phyloP scores from a whole-genome alignment of 2,888 invertebrate species.

The Aleiodes alternator region DNA sequence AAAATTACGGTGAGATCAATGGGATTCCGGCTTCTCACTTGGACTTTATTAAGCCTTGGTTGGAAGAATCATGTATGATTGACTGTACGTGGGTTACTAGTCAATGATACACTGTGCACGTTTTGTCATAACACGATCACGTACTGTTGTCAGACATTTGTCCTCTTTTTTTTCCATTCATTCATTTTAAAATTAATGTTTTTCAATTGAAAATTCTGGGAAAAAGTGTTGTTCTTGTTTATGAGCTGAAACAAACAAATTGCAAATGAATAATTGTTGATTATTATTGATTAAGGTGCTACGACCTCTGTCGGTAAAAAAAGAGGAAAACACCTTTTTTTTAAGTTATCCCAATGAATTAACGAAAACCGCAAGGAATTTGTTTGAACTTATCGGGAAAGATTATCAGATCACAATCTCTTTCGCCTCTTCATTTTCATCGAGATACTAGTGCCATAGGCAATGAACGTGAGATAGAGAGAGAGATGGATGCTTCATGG shows the following conservation, averaged over 20 bases:
- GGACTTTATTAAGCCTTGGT: conserved; percentile 12
- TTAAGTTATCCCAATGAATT: no score
- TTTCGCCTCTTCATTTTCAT: no score
- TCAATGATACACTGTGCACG: conserved; percentile 41
- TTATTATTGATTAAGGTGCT: no score
- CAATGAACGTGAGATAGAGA: no score
- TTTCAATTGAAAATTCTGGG: not conserved
- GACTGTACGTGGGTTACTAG: conserved; percentile 18
- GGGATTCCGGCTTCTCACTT: conserved; percentile 42
- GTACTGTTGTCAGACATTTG: conserved; percentile 38
- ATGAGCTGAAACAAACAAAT: not conserved
- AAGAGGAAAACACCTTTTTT: no score
- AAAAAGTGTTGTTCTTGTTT: not conserved
- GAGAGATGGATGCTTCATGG: no score
- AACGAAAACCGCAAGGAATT: no score
- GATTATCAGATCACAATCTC: no score
- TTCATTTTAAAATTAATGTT: conserved; percentile 1
- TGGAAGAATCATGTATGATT: conserved; percentile 28
- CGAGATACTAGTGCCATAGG: no score
- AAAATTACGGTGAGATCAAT: conserved; percentile 43
- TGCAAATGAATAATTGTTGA: no score
- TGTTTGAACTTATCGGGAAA: no score
- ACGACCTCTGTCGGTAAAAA: no score
- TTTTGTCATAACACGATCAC: conserved; percentile 48
- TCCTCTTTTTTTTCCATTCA: conserved; percentile 6